Evolutionary conservation across 2,888 invertebrate genomes (phyloP), one percentile per base, ranked within the genome.

Genomic region (Leucophenga montana): DNA sequence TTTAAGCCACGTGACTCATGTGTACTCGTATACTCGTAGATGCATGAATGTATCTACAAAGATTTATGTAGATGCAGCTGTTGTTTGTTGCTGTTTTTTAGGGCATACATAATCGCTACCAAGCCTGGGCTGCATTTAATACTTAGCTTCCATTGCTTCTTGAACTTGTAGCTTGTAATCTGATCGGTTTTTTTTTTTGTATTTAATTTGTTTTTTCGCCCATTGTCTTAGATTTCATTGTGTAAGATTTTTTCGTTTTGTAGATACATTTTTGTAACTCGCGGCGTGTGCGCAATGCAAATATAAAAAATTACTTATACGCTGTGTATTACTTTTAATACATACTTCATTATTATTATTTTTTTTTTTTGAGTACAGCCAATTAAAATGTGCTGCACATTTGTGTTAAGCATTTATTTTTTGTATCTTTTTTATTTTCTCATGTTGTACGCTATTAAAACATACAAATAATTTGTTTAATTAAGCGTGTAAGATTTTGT

Each of bases 161-260:
- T 64, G 62, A 64, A 64, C 62, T 64, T 64, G 62, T 64, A 64
- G 13, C 62, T 64, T 64, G 62, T 64, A 64, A 64, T 64, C 62
- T 64, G 62, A 64, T 64, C 27, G 71, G 67, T 71, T 72, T 68
- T 69, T 59, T 27, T 16, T 27, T 8, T 16, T 44, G n/a, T 69
- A 16, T 53, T 33, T 31, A 44, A 31, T 54, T 73, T 71, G 18
- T 68, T 62, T 18, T 62, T 44, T 67, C 70, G 76, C 71, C 74
- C 75, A 78, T 80, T 81, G 81, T 78, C 82, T 81, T 79, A 74
- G 80, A 76, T 82, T 80, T 77, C 75, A 80, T 81, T 82, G 79
- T 81, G 75, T 75, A 82, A 81, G 79, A 77, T 20, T 9, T 18
- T 44, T 39, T 39, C 13, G 14, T 31, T 54, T 66, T 31, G 27